Percentiles rank a stretch among this genome's conserved stretches.
Evolutionary conservation across 2,113 vertebrate species (phyloP).

Genomic region (Odontesthes bonariensis): DNA sequence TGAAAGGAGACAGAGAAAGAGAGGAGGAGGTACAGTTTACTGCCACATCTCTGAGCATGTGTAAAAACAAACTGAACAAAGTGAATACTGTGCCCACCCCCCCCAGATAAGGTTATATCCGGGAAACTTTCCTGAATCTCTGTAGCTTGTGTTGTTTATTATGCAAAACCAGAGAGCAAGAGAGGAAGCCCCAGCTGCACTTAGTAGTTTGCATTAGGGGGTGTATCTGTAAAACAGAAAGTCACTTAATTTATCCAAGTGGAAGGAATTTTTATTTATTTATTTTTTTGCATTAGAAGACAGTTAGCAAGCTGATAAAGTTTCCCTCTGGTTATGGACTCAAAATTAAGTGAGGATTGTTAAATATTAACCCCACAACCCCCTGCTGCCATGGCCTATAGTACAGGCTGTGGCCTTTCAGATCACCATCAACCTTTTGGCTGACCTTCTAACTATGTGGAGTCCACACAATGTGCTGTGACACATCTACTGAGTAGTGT

Average conservation of each 20-base stretch:
- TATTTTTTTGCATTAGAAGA: slow-evolving; percentile 67
- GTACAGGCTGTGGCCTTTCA: slow-evolving; percentile 55
- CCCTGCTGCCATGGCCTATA: slow-evolving; percentile 13
- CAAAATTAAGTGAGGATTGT: slow-evolving; percentile 55
- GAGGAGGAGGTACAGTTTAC: slow-evolving; percentile 47
- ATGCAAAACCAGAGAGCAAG: slow-evolving; percentile 3
- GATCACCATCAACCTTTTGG: slow-evolving; percentile 41
- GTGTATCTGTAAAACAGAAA: slow-evolving; percentile 49
- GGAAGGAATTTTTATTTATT: slow-evolving; percentile 72
- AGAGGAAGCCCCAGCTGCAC: slow-evolving; percentile 52
- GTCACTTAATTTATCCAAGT: slow-evolving; percentile 42
- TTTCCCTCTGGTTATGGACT: slow-evolving; percentile 62
- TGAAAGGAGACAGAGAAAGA: slow-evolving; percentile 44
- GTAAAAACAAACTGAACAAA: slow-evolving; percentile 57
- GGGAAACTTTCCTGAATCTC: slow-evolving; percentile 27
- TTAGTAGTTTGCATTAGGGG: slow-evolving; percentile 33
- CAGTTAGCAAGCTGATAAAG: slow-evolving; percentile 66
- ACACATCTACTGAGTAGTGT: background rate
- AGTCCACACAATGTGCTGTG: background rate
- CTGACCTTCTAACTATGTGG: slow-evolving; percentile 60
- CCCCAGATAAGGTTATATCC: slow-evolving; percentile 18
- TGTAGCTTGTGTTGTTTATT: slow-evolving; percentile 15
- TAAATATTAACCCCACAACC: slow-evolving; percentile 47
- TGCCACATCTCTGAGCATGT: slow-evolving; percentile 53
- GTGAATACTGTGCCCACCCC: background rate